Percentiles rank a stretch among this genome's conserved stretches.
phyloP scores from a whole-genome alignment of 1,140 invertebrate species.

The Chironomus striatipennis region DNA sequence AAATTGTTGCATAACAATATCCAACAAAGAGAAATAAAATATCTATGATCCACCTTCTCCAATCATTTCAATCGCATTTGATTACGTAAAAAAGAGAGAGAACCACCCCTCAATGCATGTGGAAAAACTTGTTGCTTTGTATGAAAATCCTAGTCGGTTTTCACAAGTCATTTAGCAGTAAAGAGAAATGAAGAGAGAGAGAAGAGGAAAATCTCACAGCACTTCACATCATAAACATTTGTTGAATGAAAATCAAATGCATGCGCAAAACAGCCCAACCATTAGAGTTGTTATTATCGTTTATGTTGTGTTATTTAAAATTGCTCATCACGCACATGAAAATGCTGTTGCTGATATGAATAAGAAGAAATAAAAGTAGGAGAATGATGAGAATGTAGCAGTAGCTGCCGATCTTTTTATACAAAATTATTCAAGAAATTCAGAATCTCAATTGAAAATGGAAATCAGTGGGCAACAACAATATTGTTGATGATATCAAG shows the following conservation, averaged over 20 bases:
- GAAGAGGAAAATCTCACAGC: neutral
- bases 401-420: too few species aligned
- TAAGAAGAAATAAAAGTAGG: too few species aligned
- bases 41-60: neutral
- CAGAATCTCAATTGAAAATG: neutral
- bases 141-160: neutral
- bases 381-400: too few species aligned
- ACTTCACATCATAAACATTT: conserved; percentile 6
- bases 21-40: neutral
- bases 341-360: too few species aligned
- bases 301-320: too few species aligned
- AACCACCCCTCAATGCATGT: neutral
- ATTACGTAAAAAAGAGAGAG: neutral
- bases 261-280: neutral
- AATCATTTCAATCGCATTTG: neutral
- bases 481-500: neutral
- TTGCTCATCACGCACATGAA: too few species aligned
- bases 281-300: too few species aligned
- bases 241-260: neutral
- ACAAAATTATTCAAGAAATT: conserved; percentile 2
- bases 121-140: neutral
- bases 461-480: neutral
- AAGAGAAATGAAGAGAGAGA: neutral
- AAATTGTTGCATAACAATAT: too few species aligned
- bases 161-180: neutral